These are phyloP conservation scores for Arenaria interpres DNA, from an alignment of 2,113 vertebrate genomes.

Conservation along the genomic window DNA sequence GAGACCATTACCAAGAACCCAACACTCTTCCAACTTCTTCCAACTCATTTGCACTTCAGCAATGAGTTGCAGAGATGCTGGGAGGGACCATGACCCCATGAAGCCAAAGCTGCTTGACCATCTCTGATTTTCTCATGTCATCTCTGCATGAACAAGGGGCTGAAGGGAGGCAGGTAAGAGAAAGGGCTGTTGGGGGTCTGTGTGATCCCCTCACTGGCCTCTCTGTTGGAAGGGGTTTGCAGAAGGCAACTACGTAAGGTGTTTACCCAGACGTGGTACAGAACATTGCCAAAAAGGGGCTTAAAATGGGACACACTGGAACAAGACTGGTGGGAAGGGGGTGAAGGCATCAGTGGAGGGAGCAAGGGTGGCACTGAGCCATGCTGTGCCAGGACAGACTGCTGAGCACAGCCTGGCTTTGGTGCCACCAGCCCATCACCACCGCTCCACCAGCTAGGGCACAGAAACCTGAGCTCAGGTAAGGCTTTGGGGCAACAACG, in stretches of 20 bases:
- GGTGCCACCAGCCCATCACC: background rate
- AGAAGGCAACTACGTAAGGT: background rate
- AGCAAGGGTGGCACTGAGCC: background rate
- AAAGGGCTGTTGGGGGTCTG: background rate
- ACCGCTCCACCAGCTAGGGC: background rate
- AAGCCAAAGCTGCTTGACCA: background rate
- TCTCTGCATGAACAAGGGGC: background rate
- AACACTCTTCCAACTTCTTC: background rate
- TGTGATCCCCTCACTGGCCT: background rate
- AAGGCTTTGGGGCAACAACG: background rate
- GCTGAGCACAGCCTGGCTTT: background rate
- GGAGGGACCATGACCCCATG: background rate
- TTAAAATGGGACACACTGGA: background rate
- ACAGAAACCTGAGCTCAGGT: background rate
- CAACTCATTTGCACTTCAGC: background rate
- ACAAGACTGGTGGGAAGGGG: background rate
- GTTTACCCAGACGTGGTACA: background rate
- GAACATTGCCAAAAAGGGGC: background rate
- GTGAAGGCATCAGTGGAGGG: background rate
- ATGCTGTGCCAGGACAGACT: background rate
- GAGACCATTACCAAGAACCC: background rate
- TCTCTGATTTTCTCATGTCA: background rate
- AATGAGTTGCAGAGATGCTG: background rate
- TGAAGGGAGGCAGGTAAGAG: background rate
- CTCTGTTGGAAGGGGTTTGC: background rate